Base-by-base conservation (phyloP, 2,888 invertebrate genomes). In the Acheta domesticus region DNA sequence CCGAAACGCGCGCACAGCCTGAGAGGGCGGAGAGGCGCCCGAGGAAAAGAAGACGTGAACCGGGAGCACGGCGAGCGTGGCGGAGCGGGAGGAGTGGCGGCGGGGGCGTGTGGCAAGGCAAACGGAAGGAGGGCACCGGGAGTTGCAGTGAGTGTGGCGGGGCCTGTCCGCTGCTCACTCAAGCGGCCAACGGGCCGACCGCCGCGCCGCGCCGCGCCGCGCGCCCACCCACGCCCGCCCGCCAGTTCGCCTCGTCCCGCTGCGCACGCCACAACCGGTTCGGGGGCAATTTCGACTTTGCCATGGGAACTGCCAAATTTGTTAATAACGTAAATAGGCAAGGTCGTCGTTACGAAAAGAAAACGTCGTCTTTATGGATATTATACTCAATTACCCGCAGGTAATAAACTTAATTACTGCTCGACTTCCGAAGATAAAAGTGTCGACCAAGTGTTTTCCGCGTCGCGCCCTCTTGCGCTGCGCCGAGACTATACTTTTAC, bases 291-390 rank as follows among this genome's bases (percentile, higher is more conserved):
- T 62, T 19, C 14, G 62, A 62, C 16, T n/a, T 62, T 19, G 62
- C n/a, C 62, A 62, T 62, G 14, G 62, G 62, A 62, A 62, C 62
- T 62, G 62, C 62, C n/a, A 62, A 62, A 62, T 62, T 62, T 62
- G 62, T 62, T 62, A 62, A 62, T 16, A 62, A 62, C n/a, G 62
- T 62, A 62, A 62, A 62, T 62, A 62, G 62, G n/a, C 16, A 14
- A 62, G n/a, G 62, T n/a, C 14, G 62, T 62, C 14, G 62, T 62
- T 19, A 62, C 62, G 62, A 62, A 12, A 62, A 62, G 62, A 62
- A 62, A 62, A 12, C n/a, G n/a, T 62, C 62, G 62, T 62, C n/a
- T 14, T 14, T 14, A 62, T 62, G n/a, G 62, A n/a, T 62, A n/a
- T 62, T 62, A 14, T 62, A 62, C 62, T 62, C 62, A 62, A 62